Base-by-base conservation (phyloP, 2,888 invertebrate species). In the Drosophila villosipedis region DNA sequence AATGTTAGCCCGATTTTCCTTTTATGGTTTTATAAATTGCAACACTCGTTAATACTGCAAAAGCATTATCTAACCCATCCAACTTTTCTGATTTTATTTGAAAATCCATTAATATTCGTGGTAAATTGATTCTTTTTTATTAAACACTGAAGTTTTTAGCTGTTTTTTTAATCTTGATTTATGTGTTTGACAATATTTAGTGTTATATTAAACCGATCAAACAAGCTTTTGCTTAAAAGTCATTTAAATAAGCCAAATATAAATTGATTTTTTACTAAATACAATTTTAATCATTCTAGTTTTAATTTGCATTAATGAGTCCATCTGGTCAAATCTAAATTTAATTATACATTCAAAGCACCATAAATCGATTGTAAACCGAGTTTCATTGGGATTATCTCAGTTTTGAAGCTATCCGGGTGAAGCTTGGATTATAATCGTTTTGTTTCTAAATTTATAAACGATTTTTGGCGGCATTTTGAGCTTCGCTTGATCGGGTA, bases 311-410 rank as follows among this genome's bases (percentile, higher is more conserved):
- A 47, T 16, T 47, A 47, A 16, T 47, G 47, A 25, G 47, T 47
- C 47, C 22, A 47, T 47, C 47, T 47, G 47, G 47, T 47, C 47
- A 25, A 16, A 47, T 28, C 25, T 52, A 52, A 52, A 52, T 52
- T 52, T 30, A 28, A 52, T 52, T 52, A 19, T n/a, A 25, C 22
- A 47, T 47, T 47, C 25, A 47, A 16, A 47, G 16, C 14, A 25
- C 22, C 25, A 25, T 16, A 47, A 47, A 47, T 47, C 47, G 25
- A 47, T 25, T 25, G 47, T 47, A 47, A 47, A 16, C 16, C 47
- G 16, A 9, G 25, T 25, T 25, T 47, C 14, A 25, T 47, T 47
- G 25, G 4, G 4, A 25, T 25, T 47, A 25, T 47, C 25, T 47
- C 25, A 47, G 16, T 25, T 25, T 16, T 16, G 16, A 9, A 25